Evolutionary conservation across 2,888 invertebrate genomes (phyloP).

Genomic region (Cetonia aurata): DNA sequence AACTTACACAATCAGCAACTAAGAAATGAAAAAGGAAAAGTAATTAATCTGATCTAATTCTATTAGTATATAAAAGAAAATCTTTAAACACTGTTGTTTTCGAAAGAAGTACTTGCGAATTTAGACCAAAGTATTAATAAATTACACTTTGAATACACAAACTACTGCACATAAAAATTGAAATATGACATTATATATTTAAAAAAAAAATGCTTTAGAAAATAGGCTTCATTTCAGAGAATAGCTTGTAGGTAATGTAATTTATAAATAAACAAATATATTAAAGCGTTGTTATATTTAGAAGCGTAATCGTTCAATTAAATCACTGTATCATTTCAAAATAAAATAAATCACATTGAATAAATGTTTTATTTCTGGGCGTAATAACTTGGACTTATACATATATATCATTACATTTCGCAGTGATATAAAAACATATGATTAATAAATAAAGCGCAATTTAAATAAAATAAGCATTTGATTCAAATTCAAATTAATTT

Average conservation of each 20-base stretch:
- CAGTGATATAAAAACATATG: too few species aligned
- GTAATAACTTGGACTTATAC: too few species aligned
- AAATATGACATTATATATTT: background rate
- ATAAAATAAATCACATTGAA: too few species aligned
- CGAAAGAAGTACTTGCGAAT: slow-evolving; percentile 13
- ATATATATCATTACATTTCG: too few species aligned
- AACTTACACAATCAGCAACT: background rate
- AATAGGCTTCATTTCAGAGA: slow-evolving; percentile 10
- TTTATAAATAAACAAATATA: slow-evolving; percentile 25
- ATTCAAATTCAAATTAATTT: too few species aligned
- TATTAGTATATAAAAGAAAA: slow-evolving; percentile 11
- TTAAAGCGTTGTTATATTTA: slow-evolving; percentile 2
- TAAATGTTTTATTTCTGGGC: too few species aligned
- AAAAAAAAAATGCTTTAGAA: slow-evolving; percentile 16
- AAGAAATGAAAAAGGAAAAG: background rate
- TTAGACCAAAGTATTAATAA: slow-evolving; percentile 23
- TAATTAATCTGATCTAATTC: background rate
- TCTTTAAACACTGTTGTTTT: slow-evolving; percentile 11
- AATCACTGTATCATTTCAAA: background rate
- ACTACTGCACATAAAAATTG: slow-evolving; percentile 7
- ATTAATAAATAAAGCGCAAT: too few species aligned
- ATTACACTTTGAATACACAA: slow-evolving; percentile 9
- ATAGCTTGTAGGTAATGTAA: slow-evolving; percentile 19
- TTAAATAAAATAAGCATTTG: too few species aligned
- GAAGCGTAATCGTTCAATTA: background rate